These are phyloP conservation scores for Caenorhabditis sp. DNA, from an alignment of 2,888 invertebrate species.

Conservation along the genomic window DNA sequence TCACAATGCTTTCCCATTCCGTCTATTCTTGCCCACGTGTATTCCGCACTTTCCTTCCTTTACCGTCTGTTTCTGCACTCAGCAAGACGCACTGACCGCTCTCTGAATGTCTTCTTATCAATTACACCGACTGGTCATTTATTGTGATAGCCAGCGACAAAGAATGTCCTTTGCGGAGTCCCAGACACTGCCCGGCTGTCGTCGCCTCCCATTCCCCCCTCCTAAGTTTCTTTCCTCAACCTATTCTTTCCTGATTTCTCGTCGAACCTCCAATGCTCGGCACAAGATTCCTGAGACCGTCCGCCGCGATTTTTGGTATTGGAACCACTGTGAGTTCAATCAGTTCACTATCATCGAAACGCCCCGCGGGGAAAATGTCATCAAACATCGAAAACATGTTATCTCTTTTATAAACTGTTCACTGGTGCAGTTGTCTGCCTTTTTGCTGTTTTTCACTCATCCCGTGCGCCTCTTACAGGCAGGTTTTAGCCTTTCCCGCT, in stretches of 20 bases:
- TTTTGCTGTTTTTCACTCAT: too few species aligned
- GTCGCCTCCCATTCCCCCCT: conserved; percentile 1
- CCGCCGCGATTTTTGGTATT: conserved; percentile 24
- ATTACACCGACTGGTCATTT: conserved; percentile 47
- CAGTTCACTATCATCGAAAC: conserved; percentile 17
- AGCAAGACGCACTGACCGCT: conserved; percentile 30
- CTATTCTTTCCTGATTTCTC: conserved; percentile 4
- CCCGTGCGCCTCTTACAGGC: too few species aligned
- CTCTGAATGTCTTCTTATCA: conserved; percentile 41
- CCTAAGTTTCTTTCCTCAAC: conserved; percentile 6
- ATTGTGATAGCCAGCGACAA: conserved; percentile 19
- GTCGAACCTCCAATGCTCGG: conserved; percentile 24
- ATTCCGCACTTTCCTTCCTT: background rate
- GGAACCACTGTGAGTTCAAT: conserved; percentile 36
- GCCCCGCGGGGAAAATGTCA: conserved; percentile 16
- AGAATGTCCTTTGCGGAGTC: conserved; percentile 48
- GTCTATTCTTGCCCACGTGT: too few species aligned
- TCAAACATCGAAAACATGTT: conserved; percentile 24
- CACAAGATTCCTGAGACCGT: conserved; percentile 33
- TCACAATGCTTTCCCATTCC: too few species aligned
- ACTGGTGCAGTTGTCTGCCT: conserved; percentile 13
- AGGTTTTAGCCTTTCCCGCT: too few species aligned
- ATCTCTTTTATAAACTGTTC: conserved; percentile 21
- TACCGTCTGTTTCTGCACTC: background rate
- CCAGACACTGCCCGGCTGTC: conserved; percentile 30